Conservation (phyloP, 2,113 vertebrate species). For the Chloropsis hardwickii region DNA sequence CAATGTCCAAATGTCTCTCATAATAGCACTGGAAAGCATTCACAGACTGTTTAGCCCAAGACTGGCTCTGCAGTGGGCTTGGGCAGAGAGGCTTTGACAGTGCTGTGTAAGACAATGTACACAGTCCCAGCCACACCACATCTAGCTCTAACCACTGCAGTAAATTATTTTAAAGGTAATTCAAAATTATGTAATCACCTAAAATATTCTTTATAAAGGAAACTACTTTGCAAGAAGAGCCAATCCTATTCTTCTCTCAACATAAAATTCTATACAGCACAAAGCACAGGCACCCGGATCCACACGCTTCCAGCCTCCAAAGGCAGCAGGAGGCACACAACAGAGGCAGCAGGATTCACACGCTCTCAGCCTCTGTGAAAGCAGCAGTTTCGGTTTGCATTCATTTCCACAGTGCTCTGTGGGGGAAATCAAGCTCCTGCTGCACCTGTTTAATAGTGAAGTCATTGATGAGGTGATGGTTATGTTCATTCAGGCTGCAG, state of each 20-base stretch:
- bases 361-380: conserved; percentile 51
- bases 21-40: background rate
- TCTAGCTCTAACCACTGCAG: background rate
- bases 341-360: conserved; percentile 66
- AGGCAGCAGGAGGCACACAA: conserved; percentile 34
- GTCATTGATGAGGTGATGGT: conserved; percentile 93
- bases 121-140: background rate
- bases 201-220: background rate
- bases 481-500: conserved; percentile 92
- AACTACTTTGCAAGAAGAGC: background rate
- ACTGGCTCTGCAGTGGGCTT: conserved; percentile 41
- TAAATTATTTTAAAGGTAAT: background rate
- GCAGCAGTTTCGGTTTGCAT: conserved; percentile 53
- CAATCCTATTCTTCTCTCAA: background rate
- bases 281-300: conserved; percentile 50
- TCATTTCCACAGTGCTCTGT: conserved; percentile 54
- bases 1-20: background rate
- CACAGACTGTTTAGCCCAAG: background rate
- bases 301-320: conserved; percentile 36
- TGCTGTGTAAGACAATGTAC: background rate
- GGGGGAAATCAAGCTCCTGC: conserved; percentile 60
- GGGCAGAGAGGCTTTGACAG: background rate
- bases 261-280: background rate
- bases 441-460: conserved; percentile 93
- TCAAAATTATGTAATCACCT: background rate